Evolutionary conservation across 2,797 vertebrate genomes (phyloP), one percentile per base, ranked within the genome.

Genomic region (Argya squamiceps): DNA sequence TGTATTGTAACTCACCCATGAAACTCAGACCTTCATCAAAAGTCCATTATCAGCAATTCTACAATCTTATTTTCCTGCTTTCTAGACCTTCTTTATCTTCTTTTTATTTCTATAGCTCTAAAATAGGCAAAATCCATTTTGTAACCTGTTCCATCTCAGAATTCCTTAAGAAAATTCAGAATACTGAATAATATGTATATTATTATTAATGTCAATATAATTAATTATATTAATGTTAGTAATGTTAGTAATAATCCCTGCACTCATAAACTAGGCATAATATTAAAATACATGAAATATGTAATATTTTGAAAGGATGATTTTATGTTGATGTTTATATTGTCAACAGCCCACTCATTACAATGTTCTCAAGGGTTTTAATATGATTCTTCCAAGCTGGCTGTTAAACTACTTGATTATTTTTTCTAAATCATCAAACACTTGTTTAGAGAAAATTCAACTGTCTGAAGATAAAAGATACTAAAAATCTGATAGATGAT

Each of bases 101-200:
- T 74, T 78, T 85, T 68, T 36, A 52, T 44, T 90, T 85, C 10
- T 39, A 7, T 22, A 21, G 2, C 4, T 84, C 32, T 29, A 52
- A 74, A 77, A 73, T 2, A 49, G 10, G 15, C 29, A 65, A 14
- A 74, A 58, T 32, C 27, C 27, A 1, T 19, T 84, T 50, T 78
- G 1, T 14, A 93, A 43, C 2, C 0, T 27, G 12, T 36, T 84
- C 65, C 0, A 9, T 41, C 16, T 80, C 50, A 80, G 34, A 34
- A 69, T 69, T 76, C 15, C 43, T 88, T 44, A 47, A 49, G 12
- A 30, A n/a, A 86, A 65, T 58, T 71, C 21, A 70, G 19, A 89
- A 58, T 65, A 65, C 16, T 58, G 13, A 56, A 49, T 46, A 62
- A 69, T 9, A 6, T 55, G 3, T 59, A 19, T 53, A 59, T 32